phyloP scores from a whole-genome alignment of 2,888 invertebrate genomes.

The Netelia melanura region DNA sequence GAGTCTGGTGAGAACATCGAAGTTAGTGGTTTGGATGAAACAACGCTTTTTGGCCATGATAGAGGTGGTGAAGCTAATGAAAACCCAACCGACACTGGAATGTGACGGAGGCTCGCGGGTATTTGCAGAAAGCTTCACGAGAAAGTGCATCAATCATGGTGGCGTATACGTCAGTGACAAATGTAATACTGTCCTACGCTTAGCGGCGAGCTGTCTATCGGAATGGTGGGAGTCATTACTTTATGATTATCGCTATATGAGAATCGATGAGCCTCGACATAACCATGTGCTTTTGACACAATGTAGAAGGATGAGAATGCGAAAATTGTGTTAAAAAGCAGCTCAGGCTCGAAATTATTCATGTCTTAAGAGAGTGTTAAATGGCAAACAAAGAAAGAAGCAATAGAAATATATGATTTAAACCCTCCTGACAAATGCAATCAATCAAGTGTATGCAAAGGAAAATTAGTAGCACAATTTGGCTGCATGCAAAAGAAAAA shows the following conservation, averaged over 20 bases:
- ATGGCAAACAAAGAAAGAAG: background rate
- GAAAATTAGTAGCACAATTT: too few species aligned
- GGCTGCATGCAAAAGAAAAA: too few species aligned
- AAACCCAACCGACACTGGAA: slow-evolving; percentile 87
- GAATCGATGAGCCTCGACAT: slow-evolving; percentile 29
- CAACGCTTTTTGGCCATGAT: slow-evolving; percentile 81
- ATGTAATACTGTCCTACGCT: slow-evolving; percentile 47
- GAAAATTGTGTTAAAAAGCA: background rate
- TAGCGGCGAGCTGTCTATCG: slow-evolving; percentile 60
- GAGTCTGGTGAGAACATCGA: slow-evolving; percentile 88
- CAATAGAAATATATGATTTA: background rate
- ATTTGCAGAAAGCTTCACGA: slow-evolving; percentile 96
- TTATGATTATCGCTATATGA: background rate
- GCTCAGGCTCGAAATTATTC: background rate
- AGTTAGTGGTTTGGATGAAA: slow-evolving; percentile 75
- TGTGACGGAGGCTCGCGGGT: slow-evolving; percentile 97
- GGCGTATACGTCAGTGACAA: slow-evolving; percentile 91
- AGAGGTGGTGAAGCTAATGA: slow-evolving; percentile 85
- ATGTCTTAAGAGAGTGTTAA: background rate
- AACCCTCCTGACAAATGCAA: too few species aligned
- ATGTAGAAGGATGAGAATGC: background rate
- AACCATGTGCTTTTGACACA: slow-evolving; percentile 18
- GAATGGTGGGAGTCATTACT: background rate
- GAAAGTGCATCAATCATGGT: slow-evolving; percentile 94
- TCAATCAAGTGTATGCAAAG: too few species aligned